Evolutionary conservation across 2,113 vertebrate genomes (phyloP).

Genomic region (Trematomus loennbergii): DNA sequence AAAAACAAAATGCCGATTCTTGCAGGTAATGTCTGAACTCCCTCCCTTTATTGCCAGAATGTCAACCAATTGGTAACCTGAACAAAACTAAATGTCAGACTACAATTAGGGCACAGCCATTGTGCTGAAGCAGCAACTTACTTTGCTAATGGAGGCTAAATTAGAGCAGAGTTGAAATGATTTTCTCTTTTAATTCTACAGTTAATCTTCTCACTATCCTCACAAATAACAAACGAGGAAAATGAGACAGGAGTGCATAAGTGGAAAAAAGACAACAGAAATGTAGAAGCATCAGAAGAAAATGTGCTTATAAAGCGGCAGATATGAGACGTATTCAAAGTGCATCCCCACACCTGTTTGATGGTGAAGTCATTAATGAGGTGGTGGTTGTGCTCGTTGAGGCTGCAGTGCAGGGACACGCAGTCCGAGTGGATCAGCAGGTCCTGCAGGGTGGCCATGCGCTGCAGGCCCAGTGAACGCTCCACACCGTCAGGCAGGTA

Average conservation of each 20-base stretch:
- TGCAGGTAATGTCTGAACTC: neutral
- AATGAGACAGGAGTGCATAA: neutral
- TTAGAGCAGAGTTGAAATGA: neutral
- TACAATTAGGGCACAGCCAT: neutral
- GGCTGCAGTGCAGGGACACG: slow-evolving; percentile 92
- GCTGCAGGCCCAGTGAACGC: slow-evolving; percentile 90
- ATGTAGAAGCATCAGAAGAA: neutral
- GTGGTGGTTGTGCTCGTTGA: slow-evolving; percentile 95
- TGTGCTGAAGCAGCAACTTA: neutral
- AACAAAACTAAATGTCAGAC: neutral
- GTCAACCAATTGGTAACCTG: neutral
- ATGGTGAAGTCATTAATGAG: slow-evolving; percentile 96
- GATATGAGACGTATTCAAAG: neutral
- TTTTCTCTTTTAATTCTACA: neutral
- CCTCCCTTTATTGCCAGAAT: neutral
- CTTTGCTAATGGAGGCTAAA: neutral
- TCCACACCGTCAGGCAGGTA: slow-evolving; percentile 92
- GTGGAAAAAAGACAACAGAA: neutral
- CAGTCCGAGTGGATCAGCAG: slow-evolving; percentile 94
- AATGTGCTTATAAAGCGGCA: neutral
- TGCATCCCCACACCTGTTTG: slow-evolving; percentile 86
- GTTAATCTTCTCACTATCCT: neutral
- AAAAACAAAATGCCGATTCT: neutral
- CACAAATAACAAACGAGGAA: neutral
- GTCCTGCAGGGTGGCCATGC: slow-evolving; percentile 92